Evolutionary conservation across 2,797 vertebrate species (phyloP).

Genomic region (Tapera naevia): DNA sequence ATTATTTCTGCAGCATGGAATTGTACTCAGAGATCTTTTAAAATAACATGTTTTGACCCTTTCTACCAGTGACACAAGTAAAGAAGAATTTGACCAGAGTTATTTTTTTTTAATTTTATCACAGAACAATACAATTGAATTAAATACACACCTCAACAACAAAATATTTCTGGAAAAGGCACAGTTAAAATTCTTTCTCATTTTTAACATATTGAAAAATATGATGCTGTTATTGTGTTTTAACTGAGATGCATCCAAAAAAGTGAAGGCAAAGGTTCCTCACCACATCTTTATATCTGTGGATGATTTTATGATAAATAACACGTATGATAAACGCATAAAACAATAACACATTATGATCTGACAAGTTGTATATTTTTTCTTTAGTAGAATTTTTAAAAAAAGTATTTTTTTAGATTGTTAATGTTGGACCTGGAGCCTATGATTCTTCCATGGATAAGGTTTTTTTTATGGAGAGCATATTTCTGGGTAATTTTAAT

Average conservation of each 20-base stretch:
- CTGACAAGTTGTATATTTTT: fast-evolving
- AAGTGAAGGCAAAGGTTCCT: not conserved
- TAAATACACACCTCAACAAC: not conserved
- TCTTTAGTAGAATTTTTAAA: not conserved
- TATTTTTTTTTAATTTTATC: not conserved
- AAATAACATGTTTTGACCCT: not conserved
- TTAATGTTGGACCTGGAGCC: not conserved
- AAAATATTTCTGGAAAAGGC: not conserved
- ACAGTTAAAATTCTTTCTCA: not conserved
- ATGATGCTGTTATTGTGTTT: not conserved
- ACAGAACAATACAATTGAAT: not conserved
- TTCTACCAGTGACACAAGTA: not conserved
- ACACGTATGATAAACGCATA: too few relatives aligned
- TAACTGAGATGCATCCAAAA: not conserved
- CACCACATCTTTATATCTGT: not conserved
- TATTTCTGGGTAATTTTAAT: not conserved
- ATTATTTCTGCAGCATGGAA: not conserved
- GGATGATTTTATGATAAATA: not conserved
- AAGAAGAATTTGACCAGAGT: not conserved
- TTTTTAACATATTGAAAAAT: not conserved
- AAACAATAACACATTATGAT: not conserved
- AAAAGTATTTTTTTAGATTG: not conserved
- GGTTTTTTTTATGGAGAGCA: not conserved
- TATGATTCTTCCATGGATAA: not conserved
- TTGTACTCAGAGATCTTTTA: not conserved